Percentiles rank a stretch among this genome's conserved stretches.
Conservation (phyloP, 37 sponge, comb jelly and placozoan species). For the Agelas oroides region DNA sequence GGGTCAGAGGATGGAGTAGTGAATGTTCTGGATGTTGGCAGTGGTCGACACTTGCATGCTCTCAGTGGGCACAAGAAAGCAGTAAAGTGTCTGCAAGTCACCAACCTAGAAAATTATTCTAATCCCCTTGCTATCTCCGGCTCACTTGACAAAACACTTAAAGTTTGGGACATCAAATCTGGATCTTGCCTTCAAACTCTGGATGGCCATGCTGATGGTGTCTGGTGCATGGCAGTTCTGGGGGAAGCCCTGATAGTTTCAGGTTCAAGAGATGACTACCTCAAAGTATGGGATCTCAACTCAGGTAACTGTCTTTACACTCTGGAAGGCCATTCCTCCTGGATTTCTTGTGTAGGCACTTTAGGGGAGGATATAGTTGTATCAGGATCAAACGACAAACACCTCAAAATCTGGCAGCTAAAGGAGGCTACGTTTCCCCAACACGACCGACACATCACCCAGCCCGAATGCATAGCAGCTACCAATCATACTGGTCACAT, state of each 20-base stretch:
- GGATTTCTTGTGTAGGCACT: slow-evolving; percentile 63
- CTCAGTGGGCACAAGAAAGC: slow-evolving; percentile 41
- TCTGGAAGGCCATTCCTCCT: slow-evolving; percentile 76
- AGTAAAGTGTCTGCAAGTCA: slow-evolving; percentile 37
- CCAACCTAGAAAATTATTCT: not conserved
- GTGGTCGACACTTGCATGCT: not conserved
- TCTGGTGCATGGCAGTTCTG: slow-evolving; percentile 46
- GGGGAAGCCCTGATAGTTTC: slow-evolving; percentile 19
- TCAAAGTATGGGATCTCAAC: slow-evolving; percentile 66
- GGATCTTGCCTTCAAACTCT: slow-evolving; percentile 15
- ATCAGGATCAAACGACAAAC: slow-evolving; percentile 77
- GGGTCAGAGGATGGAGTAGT: slow-evolving; percentile 42
- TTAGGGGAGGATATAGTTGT: slow-evolving; percentile 12
- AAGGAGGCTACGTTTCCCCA: not conserved
- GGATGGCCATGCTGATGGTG: slow-evolving; percentile 46
- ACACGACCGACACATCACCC: slow-evolving; percentile 34
- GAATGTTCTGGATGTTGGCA: slow-evolving; percentile 24
- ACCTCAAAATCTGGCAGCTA: slow-evolving; percentile 63
- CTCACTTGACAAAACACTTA: slow-evolving; percentile 49
- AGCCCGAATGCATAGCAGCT: slow-evolving; percentile 60
- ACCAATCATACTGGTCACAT: not conserved
- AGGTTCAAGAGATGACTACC: slow-evolving; percentile 71
- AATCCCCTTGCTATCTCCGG: slow-evolving; percentile 10
- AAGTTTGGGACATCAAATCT: slow-evolving; percentile 46
- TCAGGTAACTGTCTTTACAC: slow-evolving; percentile 52